Evolutionary conservation across 2,888 invertebrate genomes (phyloP), one percentile per base, ranked within the genome.

Genomic region (Mayetiola destructor): DNA sequence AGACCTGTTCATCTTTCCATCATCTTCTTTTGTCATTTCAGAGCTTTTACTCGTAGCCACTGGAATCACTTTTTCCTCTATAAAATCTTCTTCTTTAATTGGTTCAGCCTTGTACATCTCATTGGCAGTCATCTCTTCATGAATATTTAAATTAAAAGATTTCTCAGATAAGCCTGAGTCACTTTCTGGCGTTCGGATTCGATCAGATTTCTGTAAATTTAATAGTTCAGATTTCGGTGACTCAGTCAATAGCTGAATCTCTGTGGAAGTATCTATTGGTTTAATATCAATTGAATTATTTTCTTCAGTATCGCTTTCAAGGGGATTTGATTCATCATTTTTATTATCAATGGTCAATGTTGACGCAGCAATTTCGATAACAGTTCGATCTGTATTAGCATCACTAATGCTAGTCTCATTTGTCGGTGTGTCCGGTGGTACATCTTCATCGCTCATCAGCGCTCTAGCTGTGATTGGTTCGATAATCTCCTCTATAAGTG

Each of bases 71-170:
- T 29, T 16, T n/a, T 27, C 29, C 12, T 29, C 29, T 27, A 27
- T 53, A 14, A 23, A 35, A 32, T 35, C 35, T n/a, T 55, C 20
- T n/a, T 36, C 21, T 1, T 21, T 36, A 2, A n/a, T 23, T 23
- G n/a, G 5, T 36, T 55, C 36, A 21, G 37, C 55, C 42, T 56
- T 36, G 16, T 59, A 55, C 23, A 35, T n/a, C 21, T 59, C 58
- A 48, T 55, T 30, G 29, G 36, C 23, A 32, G 30, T 8, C 2
- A 37, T 35, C 36, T 58, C 60, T n/a, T 55, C 54, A 36, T 54
- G 40, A 37, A 55, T 57, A 30, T 52, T 35, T 21, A 57, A n/a
- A 29, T 57, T 57, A 23, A 57, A 57, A 2, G 57, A 52, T n/a
- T 57, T 57, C 23, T 56, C 56, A 12, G 56, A 56, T 40, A 56